Conservation (phyloP, 2,797 vertebrate species). For the Iguana delicatissima region DNA sequence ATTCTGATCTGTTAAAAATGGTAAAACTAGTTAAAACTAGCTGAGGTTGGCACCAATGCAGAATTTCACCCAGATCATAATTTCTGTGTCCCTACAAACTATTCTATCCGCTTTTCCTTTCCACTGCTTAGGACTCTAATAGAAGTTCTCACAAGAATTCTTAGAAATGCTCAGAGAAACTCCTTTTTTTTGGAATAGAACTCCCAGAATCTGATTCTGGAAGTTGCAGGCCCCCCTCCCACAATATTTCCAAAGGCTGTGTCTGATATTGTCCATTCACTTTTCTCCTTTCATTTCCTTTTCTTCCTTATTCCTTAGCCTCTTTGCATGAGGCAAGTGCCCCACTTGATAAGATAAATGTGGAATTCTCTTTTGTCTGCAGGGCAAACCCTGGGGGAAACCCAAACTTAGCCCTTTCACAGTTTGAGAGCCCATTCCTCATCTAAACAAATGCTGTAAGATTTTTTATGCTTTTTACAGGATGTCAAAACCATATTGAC, state of each 20-base stretch:
- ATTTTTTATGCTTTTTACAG: conserved; percentile 84
- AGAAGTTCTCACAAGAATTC: no score
- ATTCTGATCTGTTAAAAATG: conserved; percentile 1
- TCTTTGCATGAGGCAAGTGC: conserved; percentile 75
- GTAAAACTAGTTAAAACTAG: background rate
- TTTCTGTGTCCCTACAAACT: conserved; percentile 59
- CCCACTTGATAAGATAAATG: conserved; percentile 83
- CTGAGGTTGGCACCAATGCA: conserved; percentile 17
- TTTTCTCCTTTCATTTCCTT: conserved; percentile 42
- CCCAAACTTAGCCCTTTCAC: conserved; percentile 84
- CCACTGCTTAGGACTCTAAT: conserved; percentile 44
- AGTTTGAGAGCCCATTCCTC: conserved; percentile 84
- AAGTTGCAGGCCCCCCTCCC: no score
- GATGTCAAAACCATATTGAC: conserved; percentile 87
- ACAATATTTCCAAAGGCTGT: conserved; percentile 38
- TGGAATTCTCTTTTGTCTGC: conserved; percentile 84
- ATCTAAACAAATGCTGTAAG: conserved; percentile 86
- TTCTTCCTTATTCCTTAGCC: conserved; percentile 53
- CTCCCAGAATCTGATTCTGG: no score
- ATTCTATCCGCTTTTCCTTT: conserved; percentile 45
- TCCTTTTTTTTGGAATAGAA: no score
- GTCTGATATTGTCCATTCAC: conserved; percentile 69
- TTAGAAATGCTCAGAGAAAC: no score
- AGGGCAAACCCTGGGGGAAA: conserved; percentile 79
- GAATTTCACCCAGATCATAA: conserved; percentile 42